These are phyloP conservation scores for Bactericera cockerelli DNA, from an alignment of 1,140 invertebrate genomes.

Conservation along the genomic window DNA sequence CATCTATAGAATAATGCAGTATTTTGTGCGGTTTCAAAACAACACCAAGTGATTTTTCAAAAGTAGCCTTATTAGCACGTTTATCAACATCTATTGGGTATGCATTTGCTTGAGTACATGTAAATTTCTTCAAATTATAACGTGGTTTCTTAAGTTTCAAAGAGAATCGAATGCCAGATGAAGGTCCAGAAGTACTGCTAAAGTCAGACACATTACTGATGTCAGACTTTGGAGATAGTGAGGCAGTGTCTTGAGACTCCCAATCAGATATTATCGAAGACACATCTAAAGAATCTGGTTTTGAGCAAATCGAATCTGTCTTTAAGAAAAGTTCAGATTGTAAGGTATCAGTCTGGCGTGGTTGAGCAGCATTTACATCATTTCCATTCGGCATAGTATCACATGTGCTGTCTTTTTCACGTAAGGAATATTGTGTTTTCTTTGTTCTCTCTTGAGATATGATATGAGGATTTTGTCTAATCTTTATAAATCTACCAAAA, in stretches of 20 bases:
- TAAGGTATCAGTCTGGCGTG: not conserved
- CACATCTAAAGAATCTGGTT: conserved; percentile 14
- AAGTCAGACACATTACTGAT: conserved; percentile 8
- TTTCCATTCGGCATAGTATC: not conserved
- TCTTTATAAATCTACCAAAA: not conserved
- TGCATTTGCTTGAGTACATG: not conserved
- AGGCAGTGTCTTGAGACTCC: conserved; percentile 14
- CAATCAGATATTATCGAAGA: conserved; percentile 18
- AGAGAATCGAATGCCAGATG: not conserved
- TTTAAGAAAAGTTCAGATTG: not conserved
- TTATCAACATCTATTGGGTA: not conserved
- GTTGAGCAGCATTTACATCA: not conserved
- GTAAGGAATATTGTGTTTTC: not conserved
- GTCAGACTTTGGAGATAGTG: conserved; percentile 15
- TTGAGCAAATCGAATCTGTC: conserved; percentile 4
- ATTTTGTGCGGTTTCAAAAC: not conserved
- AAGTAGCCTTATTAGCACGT: not conserved
- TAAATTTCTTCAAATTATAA: not conserved
- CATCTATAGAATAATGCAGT: not conserved
- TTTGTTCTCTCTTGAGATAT: not conserved
- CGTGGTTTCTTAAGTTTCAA: conserved; percentile 2
- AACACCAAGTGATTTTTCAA: not conserved
- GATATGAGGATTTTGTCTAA: not conserved
- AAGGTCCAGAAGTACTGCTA: not conserved
- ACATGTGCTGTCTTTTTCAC: not conserved